Conservation (phyloP, 2,888 invertebrate genomes). For the Ennomos fuscantarius region DNA sequence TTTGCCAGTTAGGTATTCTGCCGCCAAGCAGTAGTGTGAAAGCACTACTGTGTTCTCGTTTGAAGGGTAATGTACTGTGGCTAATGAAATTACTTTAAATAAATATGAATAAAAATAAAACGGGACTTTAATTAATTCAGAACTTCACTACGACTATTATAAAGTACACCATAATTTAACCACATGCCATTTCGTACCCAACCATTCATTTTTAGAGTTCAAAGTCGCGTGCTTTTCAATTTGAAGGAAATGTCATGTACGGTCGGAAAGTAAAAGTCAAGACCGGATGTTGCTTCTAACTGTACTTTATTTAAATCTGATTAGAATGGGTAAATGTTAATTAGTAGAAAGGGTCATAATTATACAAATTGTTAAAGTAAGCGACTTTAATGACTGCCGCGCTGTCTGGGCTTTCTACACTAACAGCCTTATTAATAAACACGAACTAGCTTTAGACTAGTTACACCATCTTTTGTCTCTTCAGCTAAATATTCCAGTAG, state of each 20-base stretch:
- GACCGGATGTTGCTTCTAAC: constrained; percentile 32
- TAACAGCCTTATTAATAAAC: too few species aligned
- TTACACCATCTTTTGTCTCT: too few species aligned
- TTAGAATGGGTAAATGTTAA: constrained; percentile 37
- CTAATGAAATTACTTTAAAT: too few species aligned
- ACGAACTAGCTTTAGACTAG: too few species aligned
- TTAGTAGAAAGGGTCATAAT: constrained; percentile 38
- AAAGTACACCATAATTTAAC: neutral
- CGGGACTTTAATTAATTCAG: neutral
- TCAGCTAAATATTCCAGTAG: too few species aligned
- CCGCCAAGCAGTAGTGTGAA: too few species aligned
- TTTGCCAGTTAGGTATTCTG: too few species aligned
- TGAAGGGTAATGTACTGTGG: too few species aligned
- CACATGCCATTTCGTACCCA: constrained; percentile 7
- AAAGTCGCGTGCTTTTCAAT: constrained; percentile 10
- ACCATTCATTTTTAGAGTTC: neutral
- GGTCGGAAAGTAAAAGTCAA: constrained; percentile 35
- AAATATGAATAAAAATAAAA: neutral
- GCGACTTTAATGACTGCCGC: constrained; percentile 17
- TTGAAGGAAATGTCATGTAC: constrained; percentile 35
- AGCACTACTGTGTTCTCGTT: too few species aligned
- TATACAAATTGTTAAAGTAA: constrained; percentile 20
- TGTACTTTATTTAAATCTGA: constrained; percentile 31
- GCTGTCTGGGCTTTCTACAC: constrained; percentile 21
- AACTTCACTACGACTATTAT: neutral